phyloP scores from a whole-genome alignment of 2,113 vertebrate species.

The Cyphomyrus discorhynchus region DNA sequence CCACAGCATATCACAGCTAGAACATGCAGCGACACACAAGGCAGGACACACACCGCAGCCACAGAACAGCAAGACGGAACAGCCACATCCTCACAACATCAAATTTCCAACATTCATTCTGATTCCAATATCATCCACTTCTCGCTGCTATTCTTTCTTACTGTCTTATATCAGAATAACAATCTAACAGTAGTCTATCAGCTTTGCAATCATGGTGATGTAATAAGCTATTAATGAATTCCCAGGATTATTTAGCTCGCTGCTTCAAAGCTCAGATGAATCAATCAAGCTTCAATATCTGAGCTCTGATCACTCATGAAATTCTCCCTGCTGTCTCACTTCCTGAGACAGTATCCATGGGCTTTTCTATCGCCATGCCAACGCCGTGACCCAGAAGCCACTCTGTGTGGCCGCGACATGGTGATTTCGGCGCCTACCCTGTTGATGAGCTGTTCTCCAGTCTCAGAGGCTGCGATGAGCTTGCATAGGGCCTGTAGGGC shows the following conservation, averaged over 20 bases:
- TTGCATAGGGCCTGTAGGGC: constrained; percentile 95
- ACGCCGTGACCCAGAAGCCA: neutral
- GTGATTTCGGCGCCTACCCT: constrained; percentile 67
- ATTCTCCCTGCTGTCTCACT: neutral
- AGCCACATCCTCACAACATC: neutral
- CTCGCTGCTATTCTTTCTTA: neutral
- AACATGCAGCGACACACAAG: neutral
- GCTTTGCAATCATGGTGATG: neutral
- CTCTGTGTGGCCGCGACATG: neutral
- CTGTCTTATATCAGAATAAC: neutral
- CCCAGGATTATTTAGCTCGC: neutral
- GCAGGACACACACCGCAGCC: neutral
- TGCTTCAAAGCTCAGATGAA: neutral
- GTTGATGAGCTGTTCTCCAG: constrained; percentile 91
- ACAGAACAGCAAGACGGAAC: neutral
- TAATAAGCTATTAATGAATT: neutral
- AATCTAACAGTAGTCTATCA: neutral
- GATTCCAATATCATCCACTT: neutral
- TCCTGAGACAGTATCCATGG: neutral
- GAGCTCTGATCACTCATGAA: neutral
- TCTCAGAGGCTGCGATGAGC: constrained; percentile 88
- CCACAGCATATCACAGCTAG: neutral
- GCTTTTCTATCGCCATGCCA: neutral
- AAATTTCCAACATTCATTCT: neutral
- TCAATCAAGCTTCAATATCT: neutral